These are phyloP conservation scores for Cervus canadensis DNA, from an alignment of 2,113 vertebrate species.

Conservation along the genomic window DNA sequence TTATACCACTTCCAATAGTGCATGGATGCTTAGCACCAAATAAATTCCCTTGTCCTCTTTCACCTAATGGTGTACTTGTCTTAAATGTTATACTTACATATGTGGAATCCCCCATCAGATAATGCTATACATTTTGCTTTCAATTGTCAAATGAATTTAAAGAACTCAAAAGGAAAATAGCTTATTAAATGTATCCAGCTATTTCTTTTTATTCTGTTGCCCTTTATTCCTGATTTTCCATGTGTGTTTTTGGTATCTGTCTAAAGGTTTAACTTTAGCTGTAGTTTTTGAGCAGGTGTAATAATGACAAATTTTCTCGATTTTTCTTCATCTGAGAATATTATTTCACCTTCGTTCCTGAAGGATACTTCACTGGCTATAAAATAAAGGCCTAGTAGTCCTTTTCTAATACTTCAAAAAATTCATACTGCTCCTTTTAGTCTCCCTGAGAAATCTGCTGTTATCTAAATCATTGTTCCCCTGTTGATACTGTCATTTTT, in stretches of 20 bases:
- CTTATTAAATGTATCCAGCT: not conserved
- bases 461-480: not conserved
- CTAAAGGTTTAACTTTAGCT: not conserved
- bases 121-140: not conserved
- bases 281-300: not conserved
- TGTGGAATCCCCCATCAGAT: not conserved
- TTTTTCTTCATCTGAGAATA: not conserved
- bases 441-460: not conserved
- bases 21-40: not conserved
- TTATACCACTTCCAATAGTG: not conserved
- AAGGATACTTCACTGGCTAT: not conserved
- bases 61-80: not conserved
- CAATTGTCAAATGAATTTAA: not conserved
- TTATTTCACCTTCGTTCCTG: not conserved
- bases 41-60: not conserved
- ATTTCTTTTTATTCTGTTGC: not conserved
- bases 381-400: not conserved
- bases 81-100: not conserved
- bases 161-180: not conserved
- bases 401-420: not conserved
- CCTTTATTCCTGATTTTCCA: not conserved
- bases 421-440: not conserved
- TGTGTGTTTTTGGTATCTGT: not conserved
- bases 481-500: not conserved
- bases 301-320: not conserved